A percentile compares a stretch with the other conserved stretches of the same genome.
phyloP scores from a whole-genome alignment of 1,140 invertebrate genomes.

The Drosophila truncata region DNA sequence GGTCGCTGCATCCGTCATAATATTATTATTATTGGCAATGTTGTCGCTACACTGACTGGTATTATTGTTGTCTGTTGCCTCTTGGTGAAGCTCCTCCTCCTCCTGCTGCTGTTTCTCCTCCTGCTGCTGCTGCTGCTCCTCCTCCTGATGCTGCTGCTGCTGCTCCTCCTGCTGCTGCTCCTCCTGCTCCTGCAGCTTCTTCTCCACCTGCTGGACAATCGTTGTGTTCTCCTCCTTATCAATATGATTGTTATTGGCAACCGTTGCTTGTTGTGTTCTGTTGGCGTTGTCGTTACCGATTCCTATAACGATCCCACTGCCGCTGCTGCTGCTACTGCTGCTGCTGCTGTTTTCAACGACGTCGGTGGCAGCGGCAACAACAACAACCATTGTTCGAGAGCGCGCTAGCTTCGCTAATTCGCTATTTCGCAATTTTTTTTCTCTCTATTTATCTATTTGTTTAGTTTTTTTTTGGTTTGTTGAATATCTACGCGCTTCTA shows the following conservation, averaged over 20 bases:
- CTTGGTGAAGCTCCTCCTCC: neutral
- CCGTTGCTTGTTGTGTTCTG: conserved; percentile 43
- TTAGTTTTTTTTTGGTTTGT: conserved; percentile 26
- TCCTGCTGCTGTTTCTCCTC: conserved; percentile 1
- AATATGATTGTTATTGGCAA: conserved; percentile 57
- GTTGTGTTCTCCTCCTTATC: conserved; percentile 35
- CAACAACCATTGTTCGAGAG: conserved; percentile 74
- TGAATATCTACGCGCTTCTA: neutral
- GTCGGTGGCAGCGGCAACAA: conserved; percentile 52
- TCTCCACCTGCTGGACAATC: conserved; percentile 12
- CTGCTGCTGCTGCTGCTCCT: conserved; percentile 1
- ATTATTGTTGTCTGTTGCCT: conserved; percentile 13
- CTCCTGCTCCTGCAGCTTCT: neutral
- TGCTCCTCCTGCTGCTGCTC: neutral
- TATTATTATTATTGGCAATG: conserved; percentile 33
- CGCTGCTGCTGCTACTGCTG: conserved; percentile 21
- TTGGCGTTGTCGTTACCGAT: conserved; percentile 2
- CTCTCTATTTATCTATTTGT: conserved; percentile 21
- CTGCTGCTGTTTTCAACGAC: conserved; percentile 49
- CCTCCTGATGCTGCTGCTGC: too few species aligned
- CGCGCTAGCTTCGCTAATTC: conserved; percentile 43
- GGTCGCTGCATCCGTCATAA: conserved; percentile 60
- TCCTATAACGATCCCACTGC: conserved; percentile 3
- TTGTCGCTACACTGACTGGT: neutral
- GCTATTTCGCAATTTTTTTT: conserved; percentile 25